Evolutionary conservation across 1,140 invertebrate species (phyloP).

Genomic region (Planococcus citri): DNA sequence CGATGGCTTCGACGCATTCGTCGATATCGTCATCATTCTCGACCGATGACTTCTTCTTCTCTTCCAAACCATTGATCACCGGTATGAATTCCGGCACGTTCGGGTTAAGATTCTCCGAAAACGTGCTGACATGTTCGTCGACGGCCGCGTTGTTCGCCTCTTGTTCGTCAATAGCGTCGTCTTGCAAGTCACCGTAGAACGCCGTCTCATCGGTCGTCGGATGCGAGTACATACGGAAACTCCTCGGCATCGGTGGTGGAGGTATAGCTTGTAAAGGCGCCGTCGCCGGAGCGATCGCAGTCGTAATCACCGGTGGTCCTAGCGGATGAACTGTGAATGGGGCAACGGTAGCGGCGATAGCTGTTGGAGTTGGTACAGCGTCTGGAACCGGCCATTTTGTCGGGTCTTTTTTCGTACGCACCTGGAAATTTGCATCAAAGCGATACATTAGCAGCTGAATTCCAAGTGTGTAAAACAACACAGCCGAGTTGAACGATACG

Average conservation of each 20-base stretch:
- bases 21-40: constrained; percentile 23
- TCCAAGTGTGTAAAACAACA: no score
- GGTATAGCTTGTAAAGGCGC: background rate
- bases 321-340: constrained; percentile 28
- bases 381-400: constrained; percentile 74
- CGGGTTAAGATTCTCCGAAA: constrained; percentile 55
- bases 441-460: constrained; percentile 24
- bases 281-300: background rate
- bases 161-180: background rate
- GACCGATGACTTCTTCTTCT: constrained; percentile 12
- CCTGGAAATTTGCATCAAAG: constrained; percentile 36
- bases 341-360: constrained; percentile 27
- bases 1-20: constrained; percentile 24
- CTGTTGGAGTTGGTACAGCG: constrained; percentile 34
- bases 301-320: constrained; percentile 23
- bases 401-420: constrained; percentile 67
- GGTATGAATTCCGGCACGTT: constrained; percentile 78
- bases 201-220: constrained; percentile 23
- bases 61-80: constrained; percentile 15
- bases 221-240: background rate
- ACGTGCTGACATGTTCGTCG: background rate
- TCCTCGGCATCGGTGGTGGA: background rate
- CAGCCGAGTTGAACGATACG: background rate
- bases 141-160: background rate
- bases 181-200: background rate